phyloP scores from a whole-genome alignment of 2,113 vertebrate genomes.

The Pluvialis apricaria region DNA sequence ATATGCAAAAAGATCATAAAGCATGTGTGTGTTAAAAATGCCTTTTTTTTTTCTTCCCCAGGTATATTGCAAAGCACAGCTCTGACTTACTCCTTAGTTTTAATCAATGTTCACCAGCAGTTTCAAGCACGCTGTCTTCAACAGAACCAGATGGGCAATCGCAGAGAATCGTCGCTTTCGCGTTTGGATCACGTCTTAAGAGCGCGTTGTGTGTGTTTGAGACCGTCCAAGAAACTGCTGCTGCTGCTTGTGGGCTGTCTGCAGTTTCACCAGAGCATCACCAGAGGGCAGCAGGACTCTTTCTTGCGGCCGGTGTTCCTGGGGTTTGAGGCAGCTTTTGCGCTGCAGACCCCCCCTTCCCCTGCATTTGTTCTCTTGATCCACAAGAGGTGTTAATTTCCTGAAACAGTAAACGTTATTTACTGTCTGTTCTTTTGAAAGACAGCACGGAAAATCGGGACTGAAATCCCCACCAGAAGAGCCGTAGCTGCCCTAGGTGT shows the following conservation, averaged over 20 bases:
- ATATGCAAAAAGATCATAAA: background rate
- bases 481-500: background rate
- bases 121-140: background rate
- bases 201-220: background rate
- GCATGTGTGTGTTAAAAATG: background rate
- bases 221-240: rapidly evolving
- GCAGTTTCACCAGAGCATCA: background rate
- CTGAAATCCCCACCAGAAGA: background rate
- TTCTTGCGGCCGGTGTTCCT: background rate
- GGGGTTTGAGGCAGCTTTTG: background rate
- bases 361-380: background rate
- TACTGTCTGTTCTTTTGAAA: background rate
- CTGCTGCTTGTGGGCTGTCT: background rate
- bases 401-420: background rate
- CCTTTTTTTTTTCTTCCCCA: no score
- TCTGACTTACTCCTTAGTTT: background rate
- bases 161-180: background rate
- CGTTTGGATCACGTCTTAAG: background rate
- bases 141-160: background rate
- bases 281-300: conserved; percentile 60
- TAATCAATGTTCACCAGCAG: background rate
- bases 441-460: background rate
- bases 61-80: background rate
- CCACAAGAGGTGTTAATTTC: background rate
- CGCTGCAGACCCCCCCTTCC: no score